Percentiles rank a stretch among this genome's conserved stretches.
Conservation (phyloP, 2,888 invertebrate species). For the Saturnia pavonia region DNA sequence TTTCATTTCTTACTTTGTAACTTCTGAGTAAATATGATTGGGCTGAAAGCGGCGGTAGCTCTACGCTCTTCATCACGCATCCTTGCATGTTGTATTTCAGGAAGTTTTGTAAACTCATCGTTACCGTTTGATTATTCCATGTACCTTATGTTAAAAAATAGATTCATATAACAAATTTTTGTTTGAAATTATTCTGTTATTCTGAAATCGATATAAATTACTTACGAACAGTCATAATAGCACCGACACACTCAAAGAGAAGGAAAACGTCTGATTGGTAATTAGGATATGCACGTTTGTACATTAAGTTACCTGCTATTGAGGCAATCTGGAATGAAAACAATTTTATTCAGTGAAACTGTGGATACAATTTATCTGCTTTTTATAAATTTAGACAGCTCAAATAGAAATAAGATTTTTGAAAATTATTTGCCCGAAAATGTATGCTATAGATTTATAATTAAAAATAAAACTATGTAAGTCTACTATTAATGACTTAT, state of each 20-base stretch:
- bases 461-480: too few species aligned
- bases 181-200: not conserved
- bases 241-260: slow-evolving; percentile 80
- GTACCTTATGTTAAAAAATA: slow-evolving; percentile 38
- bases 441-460: too few species aligned
- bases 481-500: too few species aligned
- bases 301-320: slow-evolving; percentile 85
- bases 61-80: slow-evolving; percentile 83
- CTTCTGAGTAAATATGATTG: slow-evolving; percentile 78
- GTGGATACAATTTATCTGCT: not conserved
- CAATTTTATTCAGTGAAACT: not conserved
- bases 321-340: slow-evolving; percentile 80
- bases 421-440: too few species aligned
- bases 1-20: slow-evolving; percentile 82
- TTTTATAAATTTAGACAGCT: not conserved
- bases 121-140: slow-evolving; percentile 33
- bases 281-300: slow-evolving; percentile 81
- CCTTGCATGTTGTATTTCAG: slow-evolving; percentile 83
- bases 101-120: slow-evolving; percentile 73
- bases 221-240: slow-evolving; percentile 78
- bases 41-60: slow-evolving; percentile 77
- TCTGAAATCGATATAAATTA: slow-evolving; percentile 22
- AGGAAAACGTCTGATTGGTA: slow-evolving; percentile 86
- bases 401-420: too few species aligned
- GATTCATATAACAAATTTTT: not conserved